Base-by-base conservation (phyloP, 2,888 invertebrate species). In the Rhagium mordax region DNA sequence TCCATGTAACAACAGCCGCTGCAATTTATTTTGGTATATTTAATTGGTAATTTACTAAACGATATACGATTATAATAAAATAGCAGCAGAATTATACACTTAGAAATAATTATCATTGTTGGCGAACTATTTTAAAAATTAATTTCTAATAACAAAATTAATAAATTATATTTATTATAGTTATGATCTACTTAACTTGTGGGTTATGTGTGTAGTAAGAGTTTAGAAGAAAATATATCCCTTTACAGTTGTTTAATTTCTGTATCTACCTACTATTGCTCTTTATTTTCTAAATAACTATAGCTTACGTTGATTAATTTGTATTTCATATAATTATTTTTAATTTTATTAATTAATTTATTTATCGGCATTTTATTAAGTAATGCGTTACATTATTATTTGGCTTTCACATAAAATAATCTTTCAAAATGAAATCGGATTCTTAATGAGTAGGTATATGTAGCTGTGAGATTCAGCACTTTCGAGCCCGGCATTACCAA, bases 351-450 rank as follows among this genome's bases (percentile, higher is more conserved):
- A 77, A 75, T 62, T 75, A 77, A 77, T 70, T 70, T 71, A 65
- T 70, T 75, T 75, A 77, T 75, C 70, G 75, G 61, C 15, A 61
- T 75, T 75, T 74, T 74, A 66, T 77, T 74, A 66, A 75, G 74
- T 71, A 75, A 74, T 73, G 53, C 16, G 33, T 61, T 70, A 53
- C 71, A 61, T 69, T 47, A n/a, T n/a, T n/a, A 67, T 59, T 76
- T 70, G 62, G 69, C 74, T 74, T 74, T 76, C 76, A 71, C 70
- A 57, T 65, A 62, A 60, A 71, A 60, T 71, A 33, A 33, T 33
- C 10, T 10, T 33, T 33, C 13, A 33, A 33, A 10, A 33, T 33
- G 33, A 33, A 33, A 33, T 33, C 33, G 33, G 33, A 33, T 33
- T 33, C 33, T 13, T 33, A 10, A 5, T 33, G 33, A 33, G 33